These are phyloP conservation scores for Loriculus beryllinus DNA, from an alignment of 2,797 vertebrate species.

Conservation along the genomic window DNA sequence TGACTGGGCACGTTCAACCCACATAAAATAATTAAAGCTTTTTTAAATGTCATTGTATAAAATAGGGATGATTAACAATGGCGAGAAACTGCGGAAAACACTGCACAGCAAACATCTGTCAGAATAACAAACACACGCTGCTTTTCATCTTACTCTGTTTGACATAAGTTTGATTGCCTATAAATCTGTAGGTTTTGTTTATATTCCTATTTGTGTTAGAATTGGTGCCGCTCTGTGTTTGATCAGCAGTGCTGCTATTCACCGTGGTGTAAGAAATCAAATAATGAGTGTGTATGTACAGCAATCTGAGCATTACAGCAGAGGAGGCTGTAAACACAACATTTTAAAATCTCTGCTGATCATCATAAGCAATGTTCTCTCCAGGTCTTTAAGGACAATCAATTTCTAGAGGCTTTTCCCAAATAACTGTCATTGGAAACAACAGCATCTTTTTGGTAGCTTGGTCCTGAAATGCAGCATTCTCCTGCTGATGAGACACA, in stretches of 20 bases:
- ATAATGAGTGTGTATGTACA: neutral
- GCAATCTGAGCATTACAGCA: neutral
- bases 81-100: neutral
- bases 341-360: conserved; percentile 29
- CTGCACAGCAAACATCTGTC: neutral
- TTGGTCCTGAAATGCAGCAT: neutral
- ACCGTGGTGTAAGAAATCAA: conserved; percentile 15
- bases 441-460: neutral
- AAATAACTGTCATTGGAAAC: conserved; percentile 25
- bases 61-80: neutral
- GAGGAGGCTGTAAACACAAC: conserved; percentile 11
- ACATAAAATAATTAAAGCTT: neutral
- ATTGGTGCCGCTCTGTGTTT: neutral
- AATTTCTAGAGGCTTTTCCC: conserved; percentile 11
- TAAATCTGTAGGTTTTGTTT: conserved; percentile 40
- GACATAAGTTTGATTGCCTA: conserved; percentile 47
- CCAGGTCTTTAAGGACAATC: conserved; percentile 46
- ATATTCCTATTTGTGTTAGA: neutral
- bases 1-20: neutral
- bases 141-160: neutral
- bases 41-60: conserved; percentile 9
- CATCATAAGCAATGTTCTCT: conserved; percentile 29
- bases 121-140: neutral
- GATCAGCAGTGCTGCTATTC: neutral
- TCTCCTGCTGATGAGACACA: neutral